A percentile compares a stretch with the other conserved stretches of the same genome.
Evolutionary conservation across 2,888 invertebrate species (phyloP).

Genomic region (Toxonevra muliebris): DNA sequence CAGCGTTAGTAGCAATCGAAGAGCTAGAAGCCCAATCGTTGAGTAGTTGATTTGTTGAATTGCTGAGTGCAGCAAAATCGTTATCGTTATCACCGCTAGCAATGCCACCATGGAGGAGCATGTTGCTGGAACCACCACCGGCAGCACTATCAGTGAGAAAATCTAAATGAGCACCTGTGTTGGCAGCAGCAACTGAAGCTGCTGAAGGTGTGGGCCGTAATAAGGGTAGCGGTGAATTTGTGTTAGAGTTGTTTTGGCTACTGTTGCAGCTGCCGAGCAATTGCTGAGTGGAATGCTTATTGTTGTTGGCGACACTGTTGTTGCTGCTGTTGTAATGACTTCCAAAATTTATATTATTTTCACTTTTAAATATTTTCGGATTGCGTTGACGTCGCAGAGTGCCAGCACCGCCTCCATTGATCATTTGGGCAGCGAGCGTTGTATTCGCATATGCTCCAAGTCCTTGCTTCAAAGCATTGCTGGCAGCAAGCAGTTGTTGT

Average conservation of each 20-base stretch:
- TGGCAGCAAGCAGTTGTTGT: conserved; percentile 58
- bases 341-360: conserved; percentile 61
- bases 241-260: conserved; percentile 24
- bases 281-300: conserved; percentile 4
- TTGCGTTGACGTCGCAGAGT: conserved; percentile 63
- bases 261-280: conserved; percentile 31
- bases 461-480: conserved; percentile 60
- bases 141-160: conserved; percentile 45
- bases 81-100: conserved; percentile 36
- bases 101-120: conserved; percentile 54
- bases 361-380: conserved; percentile 64
- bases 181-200: conserved; percentile 22
- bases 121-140: conserved; percentile 51
- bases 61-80: conserved; percentile 54
- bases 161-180: conserved; percentile 46
- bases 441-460: conserved; percentile 60
- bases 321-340: conserved; percentile 38
- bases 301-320: conserved; percentile 13
- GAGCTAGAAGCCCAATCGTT: conserved; percentile 60
- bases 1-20: conserved; percentile 52
- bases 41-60: conserved; percentile 58
- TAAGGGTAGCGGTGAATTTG: background rate
- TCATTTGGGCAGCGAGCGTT: conserved; percentile 56
- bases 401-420: conserved; percentile 56
- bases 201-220: conserved; percentile 12